These are phyloP conservation scores for Zaprionus lachaisei DNA, from an alignment of 1,140 invertebrate genomes.

Conservation along the genomic window DNA sequence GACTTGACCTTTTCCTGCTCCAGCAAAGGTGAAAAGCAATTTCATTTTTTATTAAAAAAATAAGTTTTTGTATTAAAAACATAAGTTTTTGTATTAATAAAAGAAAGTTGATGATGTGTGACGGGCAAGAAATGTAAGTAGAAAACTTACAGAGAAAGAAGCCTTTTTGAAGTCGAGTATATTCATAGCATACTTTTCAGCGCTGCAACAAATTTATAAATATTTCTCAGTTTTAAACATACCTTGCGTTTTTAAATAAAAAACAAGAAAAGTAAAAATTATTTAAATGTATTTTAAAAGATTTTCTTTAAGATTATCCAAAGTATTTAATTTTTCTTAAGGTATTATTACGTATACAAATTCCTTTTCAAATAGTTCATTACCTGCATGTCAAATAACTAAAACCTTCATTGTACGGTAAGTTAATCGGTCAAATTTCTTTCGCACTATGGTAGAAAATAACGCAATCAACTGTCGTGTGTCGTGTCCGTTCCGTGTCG, in stretches of 20 bases:
- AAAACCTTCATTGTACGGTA: neutral
- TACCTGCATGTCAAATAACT: neutral
- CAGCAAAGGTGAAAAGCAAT: neutral
- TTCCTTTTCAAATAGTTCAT: neutral
- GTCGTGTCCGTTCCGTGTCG: neutral
- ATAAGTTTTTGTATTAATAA: constrained; percentile 1
- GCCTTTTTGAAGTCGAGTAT: neutral
- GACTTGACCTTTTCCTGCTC: neutral
- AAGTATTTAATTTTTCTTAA: neutral
- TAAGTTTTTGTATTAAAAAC: constrained; percentile 1
- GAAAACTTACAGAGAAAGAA: neutral
- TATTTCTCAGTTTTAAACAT: too few relatives aligned
- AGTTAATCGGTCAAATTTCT: constrained; percentile 5
- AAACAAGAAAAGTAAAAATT: neutral
- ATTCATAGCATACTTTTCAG: neutral
- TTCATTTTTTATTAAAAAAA: constrained; percentile 4
- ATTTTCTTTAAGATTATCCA: neutral
- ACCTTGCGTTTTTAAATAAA: too few relatives aligned
- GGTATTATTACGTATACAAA: neutral
- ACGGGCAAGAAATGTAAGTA: neutral
- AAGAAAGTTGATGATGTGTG: constrained; percentile 3
- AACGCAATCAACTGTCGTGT: constrained; percentile 30
- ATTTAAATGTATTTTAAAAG: neutral
- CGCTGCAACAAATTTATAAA: neutral
- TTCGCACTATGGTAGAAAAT: constrained; percentile 21